phyloP scores from a whole-genome alignment of 1,140 invertebrate species.

The Conopomorpha cramerella region DNA sequence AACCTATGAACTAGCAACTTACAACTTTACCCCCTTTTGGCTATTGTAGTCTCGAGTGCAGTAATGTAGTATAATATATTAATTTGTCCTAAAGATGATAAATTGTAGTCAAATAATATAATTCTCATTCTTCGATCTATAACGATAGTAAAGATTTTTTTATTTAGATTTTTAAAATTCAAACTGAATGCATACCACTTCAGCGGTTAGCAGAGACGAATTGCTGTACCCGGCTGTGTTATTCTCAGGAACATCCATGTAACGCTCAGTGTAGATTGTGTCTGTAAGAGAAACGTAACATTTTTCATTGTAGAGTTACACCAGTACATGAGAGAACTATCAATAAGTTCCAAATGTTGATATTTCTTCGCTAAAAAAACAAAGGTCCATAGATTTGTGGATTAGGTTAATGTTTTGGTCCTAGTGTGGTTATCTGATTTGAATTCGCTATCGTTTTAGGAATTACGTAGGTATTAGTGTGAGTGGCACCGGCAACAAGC shows the following conservation, averaged over 20 bases:
- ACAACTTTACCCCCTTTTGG: too few relatives aligned
- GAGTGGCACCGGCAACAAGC: too few relatives aligned
- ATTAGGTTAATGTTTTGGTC: not conserved
- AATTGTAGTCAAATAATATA: too few relatives aligned
- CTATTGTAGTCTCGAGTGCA: too few relatives aligned
- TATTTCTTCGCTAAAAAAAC: not conserved
- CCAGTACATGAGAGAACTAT: too few relatives aligned
- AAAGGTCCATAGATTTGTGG: not conserved
- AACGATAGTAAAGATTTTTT: too few relatives aligned
- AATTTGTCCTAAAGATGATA: too few relatives aligned
- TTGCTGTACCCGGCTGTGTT: constrained; percentile 50
- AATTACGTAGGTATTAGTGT: not conserved
- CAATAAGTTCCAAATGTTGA: constrained; percentile 2
- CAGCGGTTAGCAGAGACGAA: constrained; percentile 79
- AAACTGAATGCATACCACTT: constrained; percentile 43
- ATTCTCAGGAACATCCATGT: constrained; percentile 80
- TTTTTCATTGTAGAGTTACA: constrained; percentile 1
- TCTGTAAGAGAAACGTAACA: constrained; percentile 65
- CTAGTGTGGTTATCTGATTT: not conserved
- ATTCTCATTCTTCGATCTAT: too few relatives aligned
- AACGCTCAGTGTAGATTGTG: constrained; percentile 95
- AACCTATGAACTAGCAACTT: too few relatives aligned
- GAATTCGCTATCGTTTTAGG: not conserved
- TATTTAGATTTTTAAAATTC: too few relatives aligned
- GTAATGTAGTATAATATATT: too few relatives aligned